phyloP scores from a whole-genome alignment of 2,113 vertebrate species.

The Catharus minimus region DNA sequence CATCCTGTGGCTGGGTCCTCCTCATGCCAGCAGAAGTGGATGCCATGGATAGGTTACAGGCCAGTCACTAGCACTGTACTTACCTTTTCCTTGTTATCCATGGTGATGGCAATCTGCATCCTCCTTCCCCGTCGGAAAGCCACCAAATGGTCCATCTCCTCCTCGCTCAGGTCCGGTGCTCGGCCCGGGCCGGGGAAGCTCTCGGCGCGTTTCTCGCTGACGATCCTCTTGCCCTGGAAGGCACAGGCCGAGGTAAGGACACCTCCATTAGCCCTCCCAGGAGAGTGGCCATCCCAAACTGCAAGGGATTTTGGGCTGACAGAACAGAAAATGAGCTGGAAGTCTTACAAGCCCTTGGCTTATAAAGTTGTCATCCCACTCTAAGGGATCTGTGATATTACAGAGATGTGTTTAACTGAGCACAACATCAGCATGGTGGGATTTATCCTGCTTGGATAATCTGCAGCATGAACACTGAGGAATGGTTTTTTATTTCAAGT shows the following conservation, averaged over 20 bases:
- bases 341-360: neutral
- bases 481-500: neutral
- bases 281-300: neutral
- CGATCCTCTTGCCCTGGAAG: constrained; percentile 85
- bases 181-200: constrained; percentile 11
- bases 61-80: neutral
- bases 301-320: neutral
- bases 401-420: neutral
- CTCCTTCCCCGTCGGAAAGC: constrained; percentile 66
- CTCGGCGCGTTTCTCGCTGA: constrained; percentile 81
- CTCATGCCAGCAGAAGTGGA: neutral
- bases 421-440: neutral
- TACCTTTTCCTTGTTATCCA: constrained; percentile 78
- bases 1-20: neutral
- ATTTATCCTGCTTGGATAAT: neutral
- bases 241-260: neutral
- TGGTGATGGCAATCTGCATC: constrained; percentile 69
- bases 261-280: neutral
- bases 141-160: constrained; percentile 61
- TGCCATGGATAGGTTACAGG: neutral
- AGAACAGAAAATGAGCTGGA: neutral
- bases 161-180: constrained; percentile 63
- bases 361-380: neutral
- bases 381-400: neutral
- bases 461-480: neutral